Conservation (phyloP, 2,113 vertebrate species). For the Clupea harengus region DNA sequence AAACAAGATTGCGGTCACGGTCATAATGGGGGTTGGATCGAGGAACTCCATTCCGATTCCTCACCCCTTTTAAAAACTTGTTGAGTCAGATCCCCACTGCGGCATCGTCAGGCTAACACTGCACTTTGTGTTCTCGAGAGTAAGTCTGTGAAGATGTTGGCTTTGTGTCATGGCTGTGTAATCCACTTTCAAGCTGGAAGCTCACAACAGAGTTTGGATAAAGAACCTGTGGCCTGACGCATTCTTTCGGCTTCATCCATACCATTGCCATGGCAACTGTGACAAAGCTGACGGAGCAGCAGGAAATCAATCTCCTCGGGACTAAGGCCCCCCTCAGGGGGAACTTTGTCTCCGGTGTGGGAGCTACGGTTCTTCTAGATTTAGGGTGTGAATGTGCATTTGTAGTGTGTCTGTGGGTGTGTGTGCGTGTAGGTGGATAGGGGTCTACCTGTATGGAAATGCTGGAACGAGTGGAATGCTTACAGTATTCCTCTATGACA, state of each 20-base stretch:
- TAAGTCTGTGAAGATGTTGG: not conserved
- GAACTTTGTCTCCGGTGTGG: slow-evolving; percentile 10
- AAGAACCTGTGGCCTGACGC: slow-evolving; percentile 11
- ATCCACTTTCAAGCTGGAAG: slow-evolving; percentile 12
- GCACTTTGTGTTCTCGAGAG: not conserved
- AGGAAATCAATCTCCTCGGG: slow-evolving; percentile 55
- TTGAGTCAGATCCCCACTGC: not conserved
- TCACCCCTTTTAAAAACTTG: not conserved
- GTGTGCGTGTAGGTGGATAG: not conserved
- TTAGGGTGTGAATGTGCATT: not conserved
- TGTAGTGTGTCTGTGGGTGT: not conserved
- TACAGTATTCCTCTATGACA: not conserved
- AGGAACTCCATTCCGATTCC: not conserved
- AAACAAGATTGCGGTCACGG: not conserved
- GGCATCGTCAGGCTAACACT: not conserved
- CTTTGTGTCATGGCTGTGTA: not conserved
- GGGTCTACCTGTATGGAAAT: not conserved
- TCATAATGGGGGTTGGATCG: not conserved
- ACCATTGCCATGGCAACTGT: not conserved
- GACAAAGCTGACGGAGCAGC: slow-evolving; percentile 54
- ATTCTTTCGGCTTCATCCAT: not conserved
- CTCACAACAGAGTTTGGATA: not conserved
- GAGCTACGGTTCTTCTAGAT: not conserved
- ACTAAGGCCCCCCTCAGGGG: slow-evolving; percentile 32
- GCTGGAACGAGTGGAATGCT: not conserved